Base-by-base conservation (phyloP, 2,888 invertebrate species). In the Lepas anatifera region DNA sequence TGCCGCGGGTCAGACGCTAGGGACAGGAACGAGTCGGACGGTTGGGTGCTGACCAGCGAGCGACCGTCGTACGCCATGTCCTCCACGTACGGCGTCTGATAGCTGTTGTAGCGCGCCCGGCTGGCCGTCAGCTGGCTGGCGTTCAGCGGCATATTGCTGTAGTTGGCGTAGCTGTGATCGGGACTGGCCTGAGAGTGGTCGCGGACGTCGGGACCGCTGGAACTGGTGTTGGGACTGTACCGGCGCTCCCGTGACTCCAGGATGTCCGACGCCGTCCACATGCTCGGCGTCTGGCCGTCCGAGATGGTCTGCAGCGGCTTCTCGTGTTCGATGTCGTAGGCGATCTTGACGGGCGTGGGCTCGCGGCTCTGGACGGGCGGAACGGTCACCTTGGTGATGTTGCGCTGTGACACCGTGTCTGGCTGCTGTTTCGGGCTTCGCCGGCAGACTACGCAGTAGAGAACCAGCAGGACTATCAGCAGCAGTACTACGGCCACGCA, bases 21-120 rank as follows among this genome's bases (percentile, higher is more conserved):
- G 7, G 74, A 74, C 29, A 73, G 68, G 72, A 72, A 73, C 29
- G 73, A 74, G 35, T 74, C 74, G 16, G 73, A 74, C 18, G 74
- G 74, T 52, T 70, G 73, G 0, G 72, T 71, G 70, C 73, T 73
- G 63, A 70, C 71, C 68, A 72, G 73, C 67, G 73, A 71, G 25
- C 72, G 70, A 13, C 71, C 70, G 64, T 73, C 73, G 27, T 27
- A 48, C 22, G 72, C 63, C 67, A 71, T 71, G n/a, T 67, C 50
- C 43, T 69, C 69, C n/a, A 52, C 63, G 69, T 39, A 63, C 27
- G 69, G 52, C 29, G 69, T 43, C 69, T 52, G 71, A 64, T 70
- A 72, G 41, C 70, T 64, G 64, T 64, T 64, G 39, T 39, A 64
- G 64, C 35, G 64, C 64, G 39, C 64, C 10, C 64, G 25, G 35